These are phyloP conservation scores for Characodon lateralis DNA, from an alignment of 2,797 vertebrate species.

Conservation along the genomic window DNA sequence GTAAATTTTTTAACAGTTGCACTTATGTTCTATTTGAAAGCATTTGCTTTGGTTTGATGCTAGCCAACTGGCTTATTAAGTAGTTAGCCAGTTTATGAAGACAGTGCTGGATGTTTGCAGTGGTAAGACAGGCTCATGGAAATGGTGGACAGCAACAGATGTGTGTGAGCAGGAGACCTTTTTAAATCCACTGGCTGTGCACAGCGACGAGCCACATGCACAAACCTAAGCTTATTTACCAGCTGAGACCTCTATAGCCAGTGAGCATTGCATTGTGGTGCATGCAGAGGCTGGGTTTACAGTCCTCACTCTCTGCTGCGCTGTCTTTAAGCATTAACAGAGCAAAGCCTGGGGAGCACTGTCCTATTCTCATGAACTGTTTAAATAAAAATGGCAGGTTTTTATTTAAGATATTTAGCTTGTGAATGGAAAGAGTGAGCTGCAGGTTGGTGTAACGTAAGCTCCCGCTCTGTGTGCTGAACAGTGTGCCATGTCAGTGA, in stretches of 20 bases:
- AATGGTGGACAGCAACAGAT: slow-evolving; percentile 58
- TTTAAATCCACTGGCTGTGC: slow-evolving; percentile 30
- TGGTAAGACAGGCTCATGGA: slow-evolving; percentile 27
- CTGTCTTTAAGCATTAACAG: slow-evolving; percentile 29
- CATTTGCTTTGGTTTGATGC: no score
- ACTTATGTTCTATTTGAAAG: no score
- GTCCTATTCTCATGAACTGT: slow-evolving; percentile 26
- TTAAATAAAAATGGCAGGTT: slow-evolving; percentile 31
- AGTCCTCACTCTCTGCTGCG: neutral
- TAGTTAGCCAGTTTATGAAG: slow-evolving; percentile 23
- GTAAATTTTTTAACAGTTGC: no score
- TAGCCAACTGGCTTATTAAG: slow-evolving; percentile 22
- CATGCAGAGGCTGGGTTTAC: slow-evolving; percentile 19
- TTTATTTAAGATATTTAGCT: slow-evolving; percentile 32
- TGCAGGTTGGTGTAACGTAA: slow-evolving; percentile 30
- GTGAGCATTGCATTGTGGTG: slow-evolving; percentile 35
- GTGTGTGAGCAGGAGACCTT: slow-evolving; percentile 20
- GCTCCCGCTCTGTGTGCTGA: slow-evolving; percentile 40
- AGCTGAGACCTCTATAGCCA: slow-evolving; percentile 35
- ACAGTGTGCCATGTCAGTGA: slow-evolving; percentile 12
- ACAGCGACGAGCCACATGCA: slow-evolving; percentile 39
- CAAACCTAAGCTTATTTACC: slow-evolving; percentile 50
- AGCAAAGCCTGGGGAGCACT: slow-evolving; percentile 37
- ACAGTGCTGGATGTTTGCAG: slow-evolving; percentile 44
- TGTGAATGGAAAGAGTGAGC: slow-evolving; percentile 11